Base-by-base conservation (phyloP, 1,140 invertebrate genomes). In the Holcopasites calliopsidis region DNA sequence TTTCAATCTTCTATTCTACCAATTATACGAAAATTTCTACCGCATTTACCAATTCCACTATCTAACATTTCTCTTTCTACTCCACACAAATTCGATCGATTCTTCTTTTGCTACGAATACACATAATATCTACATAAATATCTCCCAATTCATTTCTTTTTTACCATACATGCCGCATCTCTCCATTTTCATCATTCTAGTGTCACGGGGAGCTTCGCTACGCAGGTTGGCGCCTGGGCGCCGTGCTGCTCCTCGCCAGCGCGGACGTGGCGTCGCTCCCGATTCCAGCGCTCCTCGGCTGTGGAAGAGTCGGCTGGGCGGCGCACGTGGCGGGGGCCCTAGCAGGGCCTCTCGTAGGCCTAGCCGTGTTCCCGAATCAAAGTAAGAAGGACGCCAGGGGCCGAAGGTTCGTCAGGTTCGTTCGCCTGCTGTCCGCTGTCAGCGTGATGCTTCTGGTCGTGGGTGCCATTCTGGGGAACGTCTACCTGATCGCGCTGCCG, bases 281-380 rank as follows among this genome's bases (percentile, higher is more conserved):
- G 89, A 84, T 90, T 71, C 84, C 90, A 50, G 86, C 86, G 71
- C 52, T 92, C 58, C 76, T 91, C 66, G 83, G 92, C 86, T 89
- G 85, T 61, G 82, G 91, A 0, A 89, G 92, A 21, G 94, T 96
- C 38, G 95, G 95, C 42, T 96, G 97, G 93, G 94, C 95, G 7
- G 96, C 97, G 0, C 96, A 97, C 85, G 89, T 95, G 28, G 95
- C 95, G 26, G 97, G 97, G 10, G 96, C 96, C 0, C 79, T 96
- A 1, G 94, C 95, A 3, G 97, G 97, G 1, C 89, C 97, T 0
- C 92, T 96, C 2, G 86, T 97, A n/a, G 97, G 96, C 1, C 93
- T 98, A 40, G 90, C 97, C 4, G 91, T 96, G 2, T 95, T 97
- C 79, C 92, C 91, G 0, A 91, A 90, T 2, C 89, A 92, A 64